Percentiles rank a stretch among this genome's conserved stretches.
These are phyloP conservation scores for Theodoxus fluviatilis DNA, from an alignment of 2,888 invertebrate species.

Conservation along the genomic window DNA sequence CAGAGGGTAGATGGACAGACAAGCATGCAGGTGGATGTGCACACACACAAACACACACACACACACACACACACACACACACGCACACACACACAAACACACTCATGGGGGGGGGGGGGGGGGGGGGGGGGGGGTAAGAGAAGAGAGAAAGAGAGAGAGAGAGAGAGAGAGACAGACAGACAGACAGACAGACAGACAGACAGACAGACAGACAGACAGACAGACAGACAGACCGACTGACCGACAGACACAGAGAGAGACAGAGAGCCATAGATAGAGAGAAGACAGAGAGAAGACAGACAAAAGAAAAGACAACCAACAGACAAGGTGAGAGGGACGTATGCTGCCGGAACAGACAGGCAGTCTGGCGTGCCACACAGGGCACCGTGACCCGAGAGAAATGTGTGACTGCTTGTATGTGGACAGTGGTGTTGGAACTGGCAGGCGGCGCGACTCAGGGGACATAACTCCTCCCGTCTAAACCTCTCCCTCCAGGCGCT, in stretches of 20 bases:
- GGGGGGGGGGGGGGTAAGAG: neutral
- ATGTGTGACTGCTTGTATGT: no score
- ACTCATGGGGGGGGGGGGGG: neutral
- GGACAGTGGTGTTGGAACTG: no score
- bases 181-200: constrained; percentile 13
- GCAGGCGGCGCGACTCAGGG: no score
- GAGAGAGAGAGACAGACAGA: constrained; percentile 10
- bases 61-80: constrained; percentile 18
- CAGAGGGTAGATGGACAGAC: neutral
- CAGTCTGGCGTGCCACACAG: no score
- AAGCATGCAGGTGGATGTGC: neutral
- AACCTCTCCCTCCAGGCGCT: no score
- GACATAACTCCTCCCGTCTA: no score
- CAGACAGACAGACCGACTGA: neutral
- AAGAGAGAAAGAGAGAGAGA: constrained; percentile 18
- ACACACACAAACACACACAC: constrained; percentile 8
- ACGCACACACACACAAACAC: neutral
- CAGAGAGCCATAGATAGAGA: constrained; percentile 3
- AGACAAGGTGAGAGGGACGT: neutral
- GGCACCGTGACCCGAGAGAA: no score
- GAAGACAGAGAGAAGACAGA: neutral
- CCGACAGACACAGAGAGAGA: constrained; percentile 3
- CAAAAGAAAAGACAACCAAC: neutral
- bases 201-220: constrained; percentile 21
- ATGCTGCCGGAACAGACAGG: no score